phyloP scores from a whole-genome alignment of 2,113 vertebrate genomes.

The Spermophilus dauricus region DNA sequence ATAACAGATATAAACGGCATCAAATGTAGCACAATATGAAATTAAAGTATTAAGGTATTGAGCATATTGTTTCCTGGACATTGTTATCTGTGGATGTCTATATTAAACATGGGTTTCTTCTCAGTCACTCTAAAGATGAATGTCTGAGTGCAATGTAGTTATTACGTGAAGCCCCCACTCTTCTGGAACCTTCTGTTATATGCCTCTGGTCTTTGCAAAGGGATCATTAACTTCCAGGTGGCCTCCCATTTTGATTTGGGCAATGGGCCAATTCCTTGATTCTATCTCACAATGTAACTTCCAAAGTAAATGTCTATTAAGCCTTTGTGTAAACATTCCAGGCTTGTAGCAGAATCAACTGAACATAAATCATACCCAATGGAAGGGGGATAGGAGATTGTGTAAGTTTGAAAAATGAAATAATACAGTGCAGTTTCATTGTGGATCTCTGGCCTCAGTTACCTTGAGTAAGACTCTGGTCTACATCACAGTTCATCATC shows the following conservation, averaged over 20 bases:
- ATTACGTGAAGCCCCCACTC: constrained; percentile 56
- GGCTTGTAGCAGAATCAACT: constrained; percentile 82
- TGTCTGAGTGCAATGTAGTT: constrained; percentile 63
- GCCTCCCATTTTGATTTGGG: constrained; percentile 79
- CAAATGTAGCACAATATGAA: background rate
- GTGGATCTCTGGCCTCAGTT: constrained; percentile 71
- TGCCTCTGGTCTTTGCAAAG: constrained; percentile 78
- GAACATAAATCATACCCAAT: constrained; percentile 82
- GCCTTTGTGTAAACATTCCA: constrained; percentile 84
- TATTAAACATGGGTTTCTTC: constrained; percentile 33
- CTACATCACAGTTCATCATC: constrained; percentile 71
- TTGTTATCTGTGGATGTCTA: constrained; percentile 20
- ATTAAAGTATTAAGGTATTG: constrained; percentile 57
- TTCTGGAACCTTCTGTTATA: constrained; percentile 72
- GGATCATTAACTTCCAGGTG: constrained; percentile 83
- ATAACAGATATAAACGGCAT: background rate
- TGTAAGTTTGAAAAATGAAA: constrained; percentile 82
- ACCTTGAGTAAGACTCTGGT: constrained; percentile 70
- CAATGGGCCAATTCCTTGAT: constrained; percentile 82
- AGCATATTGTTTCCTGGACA: constrained; percentile 36
- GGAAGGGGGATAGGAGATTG: constrained; percentile 72
- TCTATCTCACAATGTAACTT: constrained; percentile 85
- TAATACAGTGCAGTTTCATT: constrained; percentile 72
- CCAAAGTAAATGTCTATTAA: constrained; percentile 86
- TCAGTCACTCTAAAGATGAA: constrained; percentile 47